phyloP scores from a whole-genome alignment of 2,797 vertebrate genomes.

The Philypnodon macrostomus region DNA sequence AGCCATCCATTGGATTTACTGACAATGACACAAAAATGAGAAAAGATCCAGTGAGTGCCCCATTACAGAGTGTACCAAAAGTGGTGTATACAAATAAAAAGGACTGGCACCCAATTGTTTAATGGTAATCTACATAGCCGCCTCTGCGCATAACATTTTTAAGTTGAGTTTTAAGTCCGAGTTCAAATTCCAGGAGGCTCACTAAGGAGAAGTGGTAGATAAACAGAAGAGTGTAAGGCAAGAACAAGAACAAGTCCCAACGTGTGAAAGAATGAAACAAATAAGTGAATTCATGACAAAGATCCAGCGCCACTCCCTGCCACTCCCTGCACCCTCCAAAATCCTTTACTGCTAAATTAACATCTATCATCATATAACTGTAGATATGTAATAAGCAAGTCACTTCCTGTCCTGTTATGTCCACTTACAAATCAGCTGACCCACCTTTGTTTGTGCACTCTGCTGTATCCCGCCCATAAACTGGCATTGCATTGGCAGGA shows the following conservation, averaged over 20 bases:
- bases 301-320: conserved; percentile 38
- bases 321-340: conserved; percentile 62
- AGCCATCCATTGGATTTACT: too few relatives aligned
- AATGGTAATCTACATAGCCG: too few relatives aligned
- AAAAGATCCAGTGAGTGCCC: too few relatives aligned
- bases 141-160: too few relatives aligned
- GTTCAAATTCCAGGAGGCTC: not conserved
- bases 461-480: conserved; percentile 42
- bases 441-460: conserved; percentile 57
- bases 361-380: not conserved
- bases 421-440: conserved; percentile 30
- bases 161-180: not conserved
- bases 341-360: conserved; percentile 14
- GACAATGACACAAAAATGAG: too few relatives aligned
- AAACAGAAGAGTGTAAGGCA: conserved; percentile 6
- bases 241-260: conserved; percentile 53
- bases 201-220: not conserved
- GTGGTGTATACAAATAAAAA: too few relatives aligned
- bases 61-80: too few relatives aligned
- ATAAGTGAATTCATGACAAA: conserved; percentile 43
- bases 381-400: conserved; percentile 37
- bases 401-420: conserved; percentile 51
- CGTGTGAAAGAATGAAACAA: conserved; percentile 45
- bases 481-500: conserved; percentile 35
- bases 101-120: too few relatives aligned